A percentile compares a stretch with the other conserved stretches of the same genome.
Conservation (phyloP, 2,888 invertebrate species). For the Chesias legatella region DNA sequence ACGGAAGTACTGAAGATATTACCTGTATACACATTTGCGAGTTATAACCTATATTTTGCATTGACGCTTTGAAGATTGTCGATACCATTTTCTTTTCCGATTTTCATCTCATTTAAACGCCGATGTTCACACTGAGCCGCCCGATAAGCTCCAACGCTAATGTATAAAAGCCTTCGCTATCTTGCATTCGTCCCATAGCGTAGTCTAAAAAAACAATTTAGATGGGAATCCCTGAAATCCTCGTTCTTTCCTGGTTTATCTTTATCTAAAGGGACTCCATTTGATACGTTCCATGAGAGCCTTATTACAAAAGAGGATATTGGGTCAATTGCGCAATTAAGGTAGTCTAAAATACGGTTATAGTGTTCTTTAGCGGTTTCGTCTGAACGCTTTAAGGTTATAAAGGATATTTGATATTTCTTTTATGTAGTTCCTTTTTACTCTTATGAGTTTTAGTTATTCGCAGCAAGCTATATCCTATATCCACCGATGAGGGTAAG, state of each 20-base stretch:
- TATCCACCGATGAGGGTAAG: no score
- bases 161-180: conserved; percentile 22
- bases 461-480: no score
- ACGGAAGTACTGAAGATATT: no score
- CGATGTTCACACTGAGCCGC: conserved; percentile 1
- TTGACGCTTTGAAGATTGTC: background rate
- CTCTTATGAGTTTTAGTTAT: background rate
- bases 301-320: conserved; percentile 22
- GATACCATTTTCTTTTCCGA: background rate
- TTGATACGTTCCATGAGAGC: conserved; percentile 45
- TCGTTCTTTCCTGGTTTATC: conserved; percentile 49
- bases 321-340: conserved; percentile 23
- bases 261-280: conserved; percentile 52
- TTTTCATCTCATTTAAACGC: background rate
- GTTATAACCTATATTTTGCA: no score
- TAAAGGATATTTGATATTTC: conserved; percentile 3
- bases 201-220: conserved; percentile 49
- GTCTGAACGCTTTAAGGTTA: conserved; percentile 12
- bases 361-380: conserved; percentile 19
- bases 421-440: conserved; percentile 2
- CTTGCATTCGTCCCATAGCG: conserved; percentile 22
- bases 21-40: no score
- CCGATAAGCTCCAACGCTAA: conserved; percentile 2
- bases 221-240: conserved; percentile 52
- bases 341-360: conserved; percentile 23